These are phyloP conservation scores for Panagrolaimus sp. DNA, from an alignment of 1,140 invertebrate genomes.

Conservation along the genomic window DNA sequence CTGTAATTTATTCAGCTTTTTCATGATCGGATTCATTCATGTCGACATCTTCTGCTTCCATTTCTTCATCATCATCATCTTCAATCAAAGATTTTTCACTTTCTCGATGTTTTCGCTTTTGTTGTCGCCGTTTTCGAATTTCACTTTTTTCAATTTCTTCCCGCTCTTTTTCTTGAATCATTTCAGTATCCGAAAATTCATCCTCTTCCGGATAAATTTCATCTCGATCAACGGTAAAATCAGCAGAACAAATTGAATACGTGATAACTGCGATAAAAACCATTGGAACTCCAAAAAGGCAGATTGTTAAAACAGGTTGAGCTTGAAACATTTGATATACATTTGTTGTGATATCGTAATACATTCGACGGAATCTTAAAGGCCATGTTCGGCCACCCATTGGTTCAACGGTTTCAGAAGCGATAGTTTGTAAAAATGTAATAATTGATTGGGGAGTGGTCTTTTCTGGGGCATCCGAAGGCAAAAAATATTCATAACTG, in stretches of 20 bases:
- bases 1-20: slow-evolving; percentile 6
- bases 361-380: slow-evolving; percentile 46
- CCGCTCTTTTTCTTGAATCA: slow-evolving; percentile 18
- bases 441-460: slow-evolving; percentile 55
- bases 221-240: slow-evolving; percentile 84
- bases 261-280: slow-evolving; percentile 85
- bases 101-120: neutral
- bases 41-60: neutral
- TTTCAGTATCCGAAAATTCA: slow-evolving; percentile 33
- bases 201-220: slow-evolving; percentile 66
- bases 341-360: slow-evolving; percentile 53
- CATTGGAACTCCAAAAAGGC: slow-evolving; percentile 77
- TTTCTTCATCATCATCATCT: neutral
- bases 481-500: slow-evolving; percentile 81
- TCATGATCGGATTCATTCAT: slow-evolving; percentile 2
- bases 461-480: slow-evolving; percentile 69
- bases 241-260: slow-evolving; percentile 85
- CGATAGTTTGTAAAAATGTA: slow-evolving; percentile 53
- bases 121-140: neutral
- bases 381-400: slow-evolving; percentile 47
- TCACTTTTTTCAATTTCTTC: slow-evolving; percentile 16
- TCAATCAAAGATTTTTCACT: neutral
- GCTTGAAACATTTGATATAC: slow-evolving; percentile 57
- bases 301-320: slow-evolving; percentile 73
- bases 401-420: slow-evolving; percentile 27